Percentiles rank a stretch among this genome's conserved stretches.
phyloP scores from a whole-genome alignment of 2,888 invertebrate genomes.

The Metallyticus violacea region DNA sequence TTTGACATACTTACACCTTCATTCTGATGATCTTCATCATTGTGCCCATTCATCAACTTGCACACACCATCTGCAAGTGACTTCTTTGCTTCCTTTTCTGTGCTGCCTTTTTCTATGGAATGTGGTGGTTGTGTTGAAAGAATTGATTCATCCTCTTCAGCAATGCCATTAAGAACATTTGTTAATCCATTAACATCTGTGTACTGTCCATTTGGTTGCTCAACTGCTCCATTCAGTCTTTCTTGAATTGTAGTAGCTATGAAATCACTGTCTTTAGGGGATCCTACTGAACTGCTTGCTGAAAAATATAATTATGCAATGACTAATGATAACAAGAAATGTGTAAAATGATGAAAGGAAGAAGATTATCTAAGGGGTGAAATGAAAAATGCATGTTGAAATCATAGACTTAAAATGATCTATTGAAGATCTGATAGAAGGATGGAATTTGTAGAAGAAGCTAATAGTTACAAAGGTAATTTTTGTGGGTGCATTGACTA shows the following conservation, averaged over 20 bases:
- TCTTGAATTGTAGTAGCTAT: neutral
- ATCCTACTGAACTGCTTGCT: neutral
- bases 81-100: neutral
- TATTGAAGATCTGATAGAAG: no score
- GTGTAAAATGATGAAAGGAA: no score
- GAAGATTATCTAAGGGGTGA: no score
- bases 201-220: neutral
- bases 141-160: conserved; percentile 21
- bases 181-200: neutral
- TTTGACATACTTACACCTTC: neutral
- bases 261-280: neutral
- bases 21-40: neutral
- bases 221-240: neutral
- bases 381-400: no score
- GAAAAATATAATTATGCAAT: neutral
- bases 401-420: no score
- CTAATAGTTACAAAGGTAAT: no score
- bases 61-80: neutral
- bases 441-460: no score
- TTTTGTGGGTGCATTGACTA: no score
- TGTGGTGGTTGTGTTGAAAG: neutral
- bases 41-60: neutral
- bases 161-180: conserved; percentile 13
- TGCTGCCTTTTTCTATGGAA: neutral
- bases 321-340: neutral